Evolutionary conservation across 2,797 vertebrate genomes (phyloP).

Genomic region (Hyperoplus lanceolatus): DNA sequence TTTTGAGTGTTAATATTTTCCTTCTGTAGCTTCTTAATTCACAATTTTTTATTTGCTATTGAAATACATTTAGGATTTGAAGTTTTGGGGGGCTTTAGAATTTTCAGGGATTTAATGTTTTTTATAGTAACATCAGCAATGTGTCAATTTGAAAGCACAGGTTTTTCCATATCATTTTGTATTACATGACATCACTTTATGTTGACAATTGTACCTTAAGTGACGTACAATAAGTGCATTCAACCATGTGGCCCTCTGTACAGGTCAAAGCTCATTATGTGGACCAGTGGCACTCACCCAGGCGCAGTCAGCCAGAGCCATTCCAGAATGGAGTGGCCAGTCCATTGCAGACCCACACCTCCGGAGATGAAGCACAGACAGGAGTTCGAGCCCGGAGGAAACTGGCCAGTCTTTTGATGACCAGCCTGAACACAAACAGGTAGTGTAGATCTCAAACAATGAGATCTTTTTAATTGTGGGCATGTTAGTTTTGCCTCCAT

Average conservation of each 20-base stretch:
- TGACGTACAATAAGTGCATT: too few relatives aligned
- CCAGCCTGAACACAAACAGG: conserved; percentile 69
- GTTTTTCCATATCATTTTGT: not conserved
- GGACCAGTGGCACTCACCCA: conserved; percentile 70
- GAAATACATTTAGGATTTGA: not conserved
- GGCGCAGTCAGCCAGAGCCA: not conserved
- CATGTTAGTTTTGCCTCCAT: not conserved
- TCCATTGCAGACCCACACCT: not conserved
- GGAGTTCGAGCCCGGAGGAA: conserved; percentile 68
- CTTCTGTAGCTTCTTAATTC: not conserved
- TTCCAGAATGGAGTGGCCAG: not conserved
- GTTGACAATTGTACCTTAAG: too few relatives aligned
- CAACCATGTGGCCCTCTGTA: conserved; percentile 5
- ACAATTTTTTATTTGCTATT: not conserved
- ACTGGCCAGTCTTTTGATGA: conserved; percentile 69
- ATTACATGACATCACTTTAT: too few relatives aligned
- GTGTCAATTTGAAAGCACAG: not conserved
- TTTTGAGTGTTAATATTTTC: too few relatives aligned
- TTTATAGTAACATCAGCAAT: not conserved
- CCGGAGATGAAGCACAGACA: conserved; percentile 42
- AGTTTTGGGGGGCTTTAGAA: not conserved
- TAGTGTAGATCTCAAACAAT: conserved; percentile 35
- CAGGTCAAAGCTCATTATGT: conserved; percentile 58
- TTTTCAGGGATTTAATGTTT: not conserved
- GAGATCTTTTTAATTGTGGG: not conserved